Base-by-base conservation (phyloP, 2,797 vertebrate species). In the Molothrus aeneus region DNA sequence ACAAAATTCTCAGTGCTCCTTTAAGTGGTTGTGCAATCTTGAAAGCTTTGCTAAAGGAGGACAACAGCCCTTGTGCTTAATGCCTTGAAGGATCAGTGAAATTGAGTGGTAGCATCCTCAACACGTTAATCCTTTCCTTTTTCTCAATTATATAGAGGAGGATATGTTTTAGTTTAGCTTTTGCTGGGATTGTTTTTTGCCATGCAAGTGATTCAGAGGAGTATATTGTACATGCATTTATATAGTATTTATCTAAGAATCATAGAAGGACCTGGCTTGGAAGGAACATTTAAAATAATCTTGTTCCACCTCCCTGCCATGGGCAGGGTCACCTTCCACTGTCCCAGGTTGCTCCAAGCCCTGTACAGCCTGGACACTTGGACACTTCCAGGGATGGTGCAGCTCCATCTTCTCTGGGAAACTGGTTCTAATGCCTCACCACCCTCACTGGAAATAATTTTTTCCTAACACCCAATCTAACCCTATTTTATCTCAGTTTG, bases 151-250 rank as follows among this genome's bases (percentile, higher is more conserved):
- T 61, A 13, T 3, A 15, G 8, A 7, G 3, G 36, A 17, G 3
- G 3, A 4, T 25, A 6, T 45, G 4, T 31, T 72, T 63, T 5
- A 13, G 0, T 34, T 80, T 61, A 47, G 2, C 0, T 60, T n/a
- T 51, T 82, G 4, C 40, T 42, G 19, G 9, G 9, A 9, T 19
- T 36, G 13, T 18, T 50, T 56, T 56, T 70, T 36, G 9, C 16
- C 9, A 6, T 26, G 25, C 17, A 54, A 69, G 8, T 26, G 29
- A 53, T n/a, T 85, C 0, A 1, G 40, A 83, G 56, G 4, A 64
- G 25, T 9, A 5, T 61, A 34, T n/a, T 15, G 11, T 32, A 48
- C 12, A 6, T 31, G 17, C n/a, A 24, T 48, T 29, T 74, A 17
- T 40, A 7, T 4, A 59, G 9, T 28, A 38, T 20, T 13, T 81